Conservation (phyloP, 37 sponge, comb jelly and placozoan species). For the Agelas oroides region DNA sequence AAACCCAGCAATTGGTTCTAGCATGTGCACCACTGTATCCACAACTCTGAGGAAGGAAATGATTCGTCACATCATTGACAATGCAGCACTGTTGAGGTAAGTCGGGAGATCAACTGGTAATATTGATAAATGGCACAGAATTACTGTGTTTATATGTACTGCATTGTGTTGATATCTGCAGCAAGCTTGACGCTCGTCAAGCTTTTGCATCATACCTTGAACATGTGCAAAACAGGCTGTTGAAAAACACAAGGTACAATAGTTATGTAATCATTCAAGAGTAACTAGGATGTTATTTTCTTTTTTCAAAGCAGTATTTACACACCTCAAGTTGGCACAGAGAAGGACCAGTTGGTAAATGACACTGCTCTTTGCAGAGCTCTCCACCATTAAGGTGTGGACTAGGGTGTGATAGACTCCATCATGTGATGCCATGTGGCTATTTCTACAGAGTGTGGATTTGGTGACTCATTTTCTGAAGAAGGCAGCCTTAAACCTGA, state of each 20-base stretch:
- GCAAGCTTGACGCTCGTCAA: conserved; percentile 42
- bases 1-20: too few relatives aligned
- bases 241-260: conserved; percentile 40
- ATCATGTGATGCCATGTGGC: too few relatives aligned
- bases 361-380: too few relatives aligned
- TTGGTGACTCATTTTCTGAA: conserved; percentile 40
- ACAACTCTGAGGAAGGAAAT: neutral
- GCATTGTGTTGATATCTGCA: neutral
- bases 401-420: too few relatives aligned
- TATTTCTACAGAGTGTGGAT: conserved; percentile 49
- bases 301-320: neutral
- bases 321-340: neutral
- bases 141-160: neutral
- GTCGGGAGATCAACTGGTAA: neutral
- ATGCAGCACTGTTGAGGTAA: conserved; percentile 1
- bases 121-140: too few relatives aligned
- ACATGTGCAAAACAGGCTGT: conserved; percentile 41
- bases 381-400: too few relatives aligned
- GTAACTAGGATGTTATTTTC: neutral
- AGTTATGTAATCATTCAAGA: too few relatives aligned
- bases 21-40: too few relatives aligned
- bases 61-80: neutral
- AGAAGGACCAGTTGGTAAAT: too few relatives aligned
- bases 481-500: conserved; percentile 29
- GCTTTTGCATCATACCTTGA: conserved; percentile 51